These are phyloP conservation scores for Myzus persicae DNA, from an alignment of 1,140 invertebrate genomes.

Conservation along the genomic window DNA sequence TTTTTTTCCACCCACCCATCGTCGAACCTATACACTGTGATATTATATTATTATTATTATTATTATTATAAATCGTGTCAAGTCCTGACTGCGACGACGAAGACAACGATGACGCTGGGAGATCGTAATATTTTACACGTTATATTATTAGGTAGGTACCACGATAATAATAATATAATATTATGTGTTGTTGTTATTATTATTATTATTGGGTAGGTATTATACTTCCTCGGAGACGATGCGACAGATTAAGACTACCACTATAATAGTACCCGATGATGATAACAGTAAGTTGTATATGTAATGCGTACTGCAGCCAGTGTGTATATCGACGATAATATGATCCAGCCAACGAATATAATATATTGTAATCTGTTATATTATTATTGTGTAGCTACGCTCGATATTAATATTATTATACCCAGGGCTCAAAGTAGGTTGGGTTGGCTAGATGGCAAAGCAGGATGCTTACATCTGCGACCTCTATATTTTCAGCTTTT, in stretches of 20 bases:
- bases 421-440: background rate
- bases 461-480: background rate
- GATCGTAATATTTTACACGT: background rate
- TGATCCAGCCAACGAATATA: background rate
- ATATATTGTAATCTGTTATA: too few species aligned
- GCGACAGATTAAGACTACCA: background rate
- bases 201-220: background rate
- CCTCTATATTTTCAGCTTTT: background rate
- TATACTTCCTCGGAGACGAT: background rate
- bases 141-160: background rate
- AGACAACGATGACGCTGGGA: background rate
- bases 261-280: background rate
- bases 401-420: background rate
- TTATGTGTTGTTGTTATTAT: background rate
- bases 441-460: background rate
- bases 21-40: background rate
- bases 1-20: conserved; percentile 21
- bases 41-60: background rate
- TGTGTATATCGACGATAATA: background rate
- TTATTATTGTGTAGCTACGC: too few species aligned
- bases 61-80: conserved; percentile 39
- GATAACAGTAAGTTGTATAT: conserved; percentile 3
- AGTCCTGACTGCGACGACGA: background rate
- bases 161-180: background rate
- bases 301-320: background rate